Evolutionary conservation across 2,113 vertebrate species (phyloP).

Genomic region (Narcine bancroftii): DNA sequence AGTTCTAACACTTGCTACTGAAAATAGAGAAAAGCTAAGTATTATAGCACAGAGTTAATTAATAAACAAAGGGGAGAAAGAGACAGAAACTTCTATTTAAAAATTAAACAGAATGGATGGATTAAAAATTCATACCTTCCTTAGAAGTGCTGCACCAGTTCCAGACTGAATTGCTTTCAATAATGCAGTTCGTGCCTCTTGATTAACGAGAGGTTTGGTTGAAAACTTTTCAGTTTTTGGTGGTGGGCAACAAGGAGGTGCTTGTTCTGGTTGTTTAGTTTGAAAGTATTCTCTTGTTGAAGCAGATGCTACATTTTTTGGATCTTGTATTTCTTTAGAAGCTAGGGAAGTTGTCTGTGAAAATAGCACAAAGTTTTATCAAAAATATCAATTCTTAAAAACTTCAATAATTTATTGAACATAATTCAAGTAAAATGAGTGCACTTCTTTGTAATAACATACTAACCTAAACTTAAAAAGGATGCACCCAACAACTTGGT

Average conservation of each 20-base stretch:
- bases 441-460: background rate
- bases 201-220: conserved; percentile 42
- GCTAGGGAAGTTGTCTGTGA: conserved; percentile 69
- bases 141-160: conserved; percentile 71
- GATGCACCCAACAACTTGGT: no score
- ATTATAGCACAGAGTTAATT: background rate
- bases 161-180: conserved; percentile 88
- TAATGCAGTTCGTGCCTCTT: conserved; percentile 65
- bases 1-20: background rate
- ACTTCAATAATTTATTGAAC: background rate
- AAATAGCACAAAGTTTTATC: background rate
- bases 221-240: conserved; percentile 40
- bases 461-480: background rate
- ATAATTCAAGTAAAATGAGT: background rate
- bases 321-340: conserved; percentile 62
- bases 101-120: background rate
- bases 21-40: background rate
- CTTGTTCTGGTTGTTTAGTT: conserved; percentile 37
- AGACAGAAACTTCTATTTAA: background rate
- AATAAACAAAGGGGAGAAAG: background rate
- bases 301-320: conserved; percentile 44
- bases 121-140: conserved; percentile 64
- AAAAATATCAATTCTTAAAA: background rate
- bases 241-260: conserved; percentile 39
- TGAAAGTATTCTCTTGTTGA: conserved; percentile 30